Evolutionary conservation across 2,113 vertebrate species (phyloP).

Genomic region (Tylochromis polylepis): DNA sequence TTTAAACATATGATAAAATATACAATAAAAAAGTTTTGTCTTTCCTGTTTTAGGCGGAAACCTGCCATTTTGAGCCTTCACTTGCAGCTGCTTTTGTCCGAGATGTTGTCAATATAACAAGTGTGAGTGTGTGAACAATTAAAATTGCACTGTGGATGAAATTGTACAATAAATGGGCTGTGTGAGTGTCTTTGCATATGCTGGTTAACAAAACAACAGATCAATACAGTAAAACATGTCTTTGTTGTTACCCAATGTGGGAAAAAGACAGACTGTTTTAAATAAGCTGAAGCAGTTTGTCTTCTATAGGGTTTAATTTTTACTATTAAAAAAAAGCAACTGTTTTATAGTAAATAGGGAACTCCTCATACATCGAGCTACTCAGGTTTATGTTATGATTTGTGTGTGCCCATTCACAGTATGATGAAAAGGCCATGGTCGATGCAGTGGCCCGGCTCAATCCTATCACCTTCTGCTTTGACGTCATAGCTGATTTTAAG

Average conservation of each 20-base stretch:
- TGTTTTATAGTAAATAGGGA: neutral
- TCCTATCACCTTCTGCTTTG: conserved; percentile 83
- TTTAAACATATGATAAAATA: neutral
- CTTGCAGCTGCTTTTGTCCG: conserved; percentile 81
- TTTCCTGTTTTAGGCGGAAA: conserved; percentile 63
- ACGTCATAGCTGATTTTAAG: conserved; percentile 79
- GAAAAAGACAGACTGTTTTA: neutral
- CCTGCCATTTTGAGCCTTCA: conserved; percentile 74
- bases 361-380: neutral
- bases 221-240: neutral
- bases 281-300: neutral
- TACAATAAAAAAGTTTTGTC: neutral
- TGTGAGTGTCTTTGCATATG: neutral
- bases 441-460: conserved; percentile 84
- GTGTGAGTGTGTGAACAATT: conserved; percentile 60
- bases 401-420: conserved; percentile 51
- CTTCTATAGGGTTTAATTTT: neutral
- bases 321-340: neutral
- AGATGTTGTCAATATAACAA: conserved; percentile 83
- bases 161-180: neutral
- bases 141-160: neutral
- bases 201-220: neutral
- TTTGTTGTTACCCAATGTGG: neutral
- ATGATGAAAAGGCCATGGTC: conserved; percentile 80
- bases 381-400: neutral